phyloP scores from a whole-genome alignment of 1,140 invertebrate species.

The Drosophila murphyi region DNA sequence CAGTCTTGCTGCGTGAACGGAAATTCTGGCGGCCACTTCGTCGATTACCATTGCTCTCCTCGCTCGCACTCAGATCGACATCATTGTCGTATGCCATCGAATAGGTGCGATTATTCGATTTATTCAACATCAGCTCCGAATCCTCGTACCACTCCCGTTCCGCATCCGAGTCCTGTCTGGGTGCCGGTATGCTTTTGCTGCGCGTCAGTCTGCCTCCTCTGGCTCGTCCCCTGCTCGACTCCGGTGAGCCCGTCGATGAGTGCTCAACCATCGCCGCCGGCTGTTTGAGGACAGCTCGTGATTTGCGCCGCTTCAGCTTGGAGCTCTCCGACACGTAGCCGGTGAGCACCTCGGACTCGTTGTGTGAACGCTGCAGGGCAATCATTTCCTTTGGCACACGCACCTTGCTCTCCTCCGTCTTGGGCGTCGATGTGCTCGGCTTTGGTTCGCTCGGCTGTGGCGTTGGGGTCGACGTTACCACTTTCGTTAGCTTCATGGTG shows the following conservation, averaged over 20 bases:
- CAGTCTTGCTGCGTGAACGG: conserved; percentile 59
- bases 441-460: conserved; percentile 10
- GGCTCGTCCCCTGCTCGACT: background rate
- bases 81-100: conserved; percentile 38
- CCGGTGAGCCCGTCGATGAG: background rate
- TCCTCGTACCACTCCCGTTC: conserved; percentile 48
- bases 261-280: background rate
- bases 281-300: conserved; percentile 42
- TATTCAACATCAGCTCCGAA: background rate
- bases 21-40: conserved; percentile 11
- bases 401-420: conserved; percentile 22
- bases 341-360: conserved; percentile 75
- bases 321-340: conserved; percentile 63
- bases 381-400: conserved; percentile 59
- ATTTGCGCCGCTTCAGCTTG: conserved; percentile 66
- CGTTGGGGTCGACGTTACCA: conserved; percentile 12
- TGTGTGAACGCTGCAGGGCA: conserved; percentile 70
- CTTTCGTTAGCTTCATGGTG: conserved; percentile 72
- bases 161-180: conserved; percentile 36
- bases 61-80: conserved; percentile 18
- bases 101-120: conserved; percentile 26
- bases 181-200: conserved; percentile 61
- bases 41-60: conserved; percentile 45
- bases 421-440: conserved; percentile 50
- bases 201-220: conserved; percentile 37